phyloP scores from a whole-genome alignment of 1,140 invertebrate species.

The Drosophila littoralis region DNA sequence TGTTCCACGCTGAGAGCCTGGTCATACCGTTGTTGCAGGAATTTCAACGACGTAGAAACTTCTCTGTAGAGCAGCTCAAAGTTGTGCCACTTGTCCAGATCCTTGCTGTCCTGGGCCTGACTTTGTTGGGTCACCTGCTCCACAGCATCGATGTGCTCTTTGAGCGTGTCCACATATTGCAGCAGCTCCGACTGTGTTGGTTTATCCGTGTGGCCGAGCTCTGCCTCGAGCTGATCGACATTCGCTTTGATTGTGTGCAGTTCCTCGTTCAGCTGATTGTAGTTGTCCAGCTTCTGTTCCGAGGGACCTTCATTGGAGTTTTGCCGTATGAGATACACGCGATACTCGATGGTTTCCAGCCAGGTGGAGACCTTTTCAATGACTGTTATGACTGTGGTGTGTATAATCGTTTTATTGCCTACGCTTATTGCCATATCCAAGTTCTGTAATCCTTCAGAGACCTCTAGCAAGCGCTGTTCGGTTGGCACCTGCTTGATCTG shows the following conservation, averaged over 20 bases:
- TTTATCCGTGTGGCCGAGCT: constrained; percentile 84
- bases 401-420: constrained; percentile 87
- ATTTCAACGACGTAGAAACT: constrained; percentile 46
- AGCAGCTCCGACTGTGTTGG: constrained; percentile 84
- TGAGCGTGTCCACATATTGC: constrained; percentile 85
- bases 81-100: constrained; percentile 89
- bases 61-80: constrained; percentile 84
- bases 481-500: constrained; percentile 85
- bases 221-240: constrained; percentile 83
- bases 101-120: constrained; percentile 86
- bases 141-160: constrained; percentile 86
- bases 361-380: constrained; percentile 92
- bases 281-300: constrained; percentile 85
- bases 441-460: constrained; percentile 86
- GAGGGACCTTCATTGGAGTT: constrained; percentile 86
- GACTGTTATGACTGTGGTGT: constrained; percentile 89
- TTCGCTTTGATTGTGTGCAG: constrained; percentile 84
- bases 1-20: constrained; percentile 61
- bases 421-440: constrained; percentile 87
- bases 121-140: constrained; percentile 87
- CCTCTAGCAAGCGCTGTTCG: constrained; percentile 85
- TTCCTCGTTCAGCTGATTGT: constrained; percentile 84
- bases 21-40: constrained; percentile 72
- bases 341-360: constrained; percentile 93
- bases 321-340: constrained; percentile 88